These are phyloP conservation scores for Bettongia penicillata DNA, from an alignment of 2,113 vertebrate genomes.

Conservation along the genomic window DNA sequence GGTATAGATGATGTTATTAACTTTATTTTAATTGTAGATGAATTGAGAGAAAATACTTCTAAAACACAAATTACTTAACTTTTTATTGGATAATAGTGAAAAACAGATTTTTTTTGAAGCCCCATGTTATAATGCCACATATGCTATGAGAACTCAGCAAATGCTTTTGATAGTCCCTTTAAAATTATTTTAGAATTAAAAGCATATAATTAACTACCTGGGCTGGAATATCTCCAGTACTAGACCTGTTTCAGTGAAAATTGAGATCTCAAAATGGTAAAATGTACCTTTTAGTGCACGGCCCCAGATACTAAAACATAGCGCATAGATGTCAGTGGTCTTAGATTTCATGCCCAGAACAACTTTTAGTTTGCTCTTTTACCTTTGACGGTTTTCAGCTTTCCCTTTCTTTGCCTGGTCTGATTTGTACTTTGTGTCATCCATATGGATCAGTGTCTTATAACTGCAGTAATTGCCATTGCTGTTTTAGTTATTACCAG, in stretches of 20 bases:
- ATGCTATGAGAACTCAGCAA: background rate
- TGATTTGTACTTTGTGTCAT: background rate
- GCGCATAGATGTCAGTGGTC: background rate
- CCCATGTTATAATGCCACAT: background rate
- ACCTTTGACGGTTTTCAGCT: background rate
- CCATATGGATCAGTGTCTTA: fast-evolving
- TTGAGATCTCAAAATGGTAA: background rate
- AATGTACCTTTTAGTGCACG: fast-evolving
- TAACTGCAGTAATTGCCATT: background rate
- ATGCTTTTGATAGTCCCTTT: constrained; percentile 34
- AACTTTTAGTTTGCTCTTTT: background rate
- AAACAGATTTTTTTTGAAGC: background rate
- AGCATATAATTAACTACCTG: background rate
- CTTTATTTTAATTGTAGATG: background rate
- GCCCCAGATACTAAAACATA: background rate
- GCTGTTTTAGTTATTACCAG: background rate
- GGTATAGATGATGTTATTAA: constrained; percentile 11
- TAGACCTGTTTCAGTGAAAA: background rate
- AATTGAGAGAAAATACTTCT: background rate
- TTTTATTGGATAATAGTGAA: background rate
- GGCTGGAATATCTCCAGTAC: background rate
- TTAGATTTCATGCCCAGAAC: background rate
- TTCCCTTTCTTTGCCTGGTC: background rate
- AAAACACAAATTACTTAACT: background rate
- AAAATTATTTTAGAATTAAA: constrained; percentile 23